Base-by-base conservation (phyloP, 2,797 vertebrate genomes). In the Molothrus aeneus region DNA sequence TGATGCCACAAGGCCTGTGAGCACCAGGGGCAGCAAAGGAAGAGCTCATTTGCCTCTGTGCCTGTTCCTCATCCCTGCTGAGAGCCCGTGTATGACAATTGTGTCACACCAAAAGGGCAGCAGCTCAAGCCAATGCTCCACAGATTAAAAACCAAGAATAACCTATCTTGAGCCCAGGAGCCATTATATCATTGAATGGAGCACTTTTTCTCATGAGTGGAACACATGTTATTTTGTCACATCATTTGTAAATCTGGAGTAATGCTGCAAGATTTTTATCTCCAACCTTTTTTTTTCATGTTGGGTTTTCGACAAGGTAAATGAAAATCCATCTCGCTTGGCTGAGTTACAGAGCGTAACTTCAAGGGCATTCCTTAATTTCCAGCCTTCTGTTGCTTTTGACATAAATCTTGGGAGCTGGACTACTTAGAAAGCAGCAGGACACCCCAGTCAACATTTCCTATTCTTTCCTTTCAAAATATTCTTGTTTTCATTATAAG, bases 391-490 rank as follows among this genome's bases (percentile, higher is more conserved):
- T 95, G 94, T 88, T 95, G 93, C 81, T 94, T 93, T 96, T 96
- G 93, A 93, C 92, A 97, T 96, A 95, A 96, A 96, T 96, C 95
- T 92, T 92, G 71, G 87, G 88, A 95, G 74, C 73, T 68, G 89
- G 72, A 89, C 92, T 96, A 96, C 96, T 97, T 95, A 95, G 87
- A 96, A 97, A 97, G 85, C 93, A 96, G 95, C 91, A 88, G 94
- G 95, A 85, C 89, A 96, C 70, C 28, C 63, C 80, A 92, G 70
- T 93, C 93, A 97, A 96, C 82, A 82, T 95, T 97, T 97, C 96
- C 92, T 93, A 94, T 95, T 93, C 74, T 96, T 94, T 95, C 80
- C 42, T 95, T 90, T 96, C 91, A 96, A 96, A 96, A 97, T 96
- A 97, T 92, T 95, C 92, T 94, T 95, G 94, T 95, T 97, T 97